phyloP scores from a whole-genome alignment of 2,113 vertebrate species.

The Alethe diademata region DNA sequence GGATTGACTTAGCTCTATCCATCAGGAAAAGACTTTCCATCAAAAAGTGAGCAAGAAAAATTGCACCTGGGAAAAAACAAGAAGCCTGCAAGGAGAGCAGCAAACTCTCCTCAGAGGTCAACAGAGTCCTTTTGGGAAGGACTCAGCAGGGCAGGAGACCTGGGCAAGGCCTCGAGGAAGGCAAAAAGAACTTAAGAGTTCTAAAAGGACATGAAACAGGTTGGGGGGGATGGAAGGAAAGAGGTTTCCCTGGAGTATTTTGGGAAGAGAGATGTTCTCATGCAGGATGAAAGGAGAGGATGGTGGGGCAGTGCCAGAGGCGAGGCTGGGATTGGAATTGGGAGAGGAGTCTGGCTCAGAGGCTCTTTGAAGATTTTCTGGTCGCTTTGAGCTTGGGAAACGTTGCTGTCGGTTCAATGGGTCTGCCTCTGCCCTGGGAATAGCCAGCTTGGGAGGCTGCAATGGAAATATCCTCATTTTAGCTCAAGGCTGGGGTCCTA shows the following conservation, averaged over 20 bases:
- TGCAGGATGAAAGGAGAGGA: neutral
- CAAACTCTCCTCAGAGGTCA: neutral
- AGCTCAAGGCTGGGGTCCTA: neutral
- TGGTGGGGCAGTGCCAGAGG: neutral
- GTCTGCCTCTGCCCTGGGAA: neutral
- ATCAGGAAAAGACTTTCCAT: slow-evolving; percentile 64
- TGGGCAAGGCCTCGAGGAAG: neutral
- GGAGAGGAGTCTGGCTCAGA: neutral
- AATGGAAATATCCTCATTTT: neutral
- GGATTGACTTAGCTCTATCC: slow-evolving; percentile 52
- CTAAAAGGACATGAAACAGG: neutral
- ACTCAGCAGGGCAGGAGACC: neutral
- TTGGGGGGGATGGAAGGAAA: neutral
- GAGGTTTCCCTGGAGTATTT: neutral
- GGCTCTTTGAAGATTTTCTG: slow-evolving; percentile 42
- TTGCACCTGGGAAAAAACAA: neutral
- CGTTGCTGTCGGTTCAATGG: neutral
- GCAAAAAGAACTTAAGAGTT: neutral
- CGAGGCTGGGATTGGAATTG: fast-evolving
- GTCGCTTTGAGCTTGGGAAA: neutral
- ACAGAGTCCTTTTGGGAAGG: neutral
- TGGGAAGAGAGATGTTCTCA: neutral
- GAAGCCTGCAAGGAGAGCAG: neutral
- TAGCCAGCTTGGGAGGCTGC: neutral
- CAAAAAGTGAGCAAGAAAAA: slow-evolving; percentile 60